These are phyloP conservation scores for Steinernema scapterisci DNA, from an alignment of 2,888 invertebrate genomes.

Conservation along the genomic window DNA sequence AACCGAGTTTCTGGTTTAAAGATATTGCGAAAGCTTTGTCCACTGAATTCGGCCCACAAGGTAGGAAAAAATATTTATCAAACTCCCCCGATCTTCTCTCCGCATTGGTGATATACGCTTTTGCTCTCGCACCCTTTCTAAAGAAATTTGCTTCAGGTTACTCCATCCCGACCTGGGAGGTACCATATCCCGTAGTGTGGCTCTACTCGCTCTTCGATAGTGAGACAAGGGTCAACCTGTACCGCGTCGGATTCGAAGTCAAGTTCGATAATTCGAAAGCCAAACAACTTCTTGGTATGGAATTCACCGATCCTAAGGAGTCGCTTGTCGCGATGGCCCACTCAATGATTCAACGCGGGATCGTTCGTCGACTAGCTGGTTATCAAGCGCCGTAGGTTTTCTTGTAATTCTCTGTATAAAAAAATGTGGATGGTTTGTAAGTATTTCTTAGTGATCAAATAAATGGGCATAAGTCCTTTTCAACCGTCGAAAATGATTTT, in stretches of 20 bases:
- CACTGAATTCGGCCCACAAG: constrained; percentile 71
- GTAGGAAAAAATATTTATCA: no score
- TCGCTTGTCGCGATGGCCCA: constrained; percentile 72
- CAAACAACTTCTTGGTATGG: constrained; percentile 70
- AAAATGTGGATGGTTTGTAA: no score
- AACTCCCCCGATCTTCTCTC: neutral
- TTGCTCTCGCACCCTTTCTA: neutral
- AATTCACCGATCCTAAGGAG: constrained; percentile 69
- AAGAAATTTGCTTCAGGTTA: neutral
- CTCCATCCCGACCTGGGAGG: constrained; percentile 37
- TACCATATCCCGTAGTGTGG: constrained; percentile 69
- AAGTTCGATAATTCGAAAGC: constrained; percentile 69
- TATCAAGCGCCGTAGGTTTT: no score
- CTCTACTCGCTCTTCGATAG: constrained; percentile 70
- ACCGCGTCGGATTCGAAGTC: constrained; percentile 57
- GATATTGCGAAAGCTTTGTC: constrained; percentile 70
- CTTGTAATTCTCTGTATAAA: no score
- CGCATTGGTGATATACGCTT: neutral
- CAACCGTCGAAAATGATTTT: no score
- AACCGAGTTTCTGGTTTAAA: constrained; percentile 69
- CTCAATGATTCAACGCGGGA: constrained; percentile 71
- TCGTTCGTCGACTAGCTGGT: no score
- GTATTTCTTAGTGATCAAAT: no score
- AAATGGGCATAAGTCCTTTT: no score
- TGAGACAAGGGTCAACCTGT: constrained; percentile 69